A percentile compares a stretch with the other conserved stretches of the same genome.
Conservation (phyloP, 1,140 invertebrate species). For the honey bee (Apis mellifera) region Amel_HAv3.1 CM009933.2:6957501-6958000, state of each 20-base stretch:
- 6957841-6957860: background rate
- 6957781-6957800: constrained; percentile 60
- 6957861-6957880: constrained; percentile 14
- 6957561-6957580: background rate
- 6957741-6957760: constrained; percentile 50
- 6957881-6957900: constrained; percentile 47
- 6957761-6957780: constrained; percentile 62
- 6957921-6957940: background rate
- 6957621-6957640: background rate
- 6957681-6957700: constrained; percentile 12
- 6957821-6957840: background rate
- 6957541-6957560: background rate
- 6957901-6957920: background rate
- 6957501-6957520: background rate
- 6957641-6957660: background rate
- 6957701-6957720: constrained; percentile 37
- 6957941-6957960: background rate
- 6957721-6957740: constrained; percentile 54
- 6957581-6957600: no score
- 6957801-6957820: constrained; percentile 55
- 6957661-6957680: constrained; percentile 36
- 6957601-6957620: background rate
- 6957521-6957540: background rate
- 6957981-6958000: background rate
- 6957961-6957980: no score